Evolutionary conservation across 2,888 invertebrate species (phyloP).

Genomic region (Conus canariensis): DNA sequence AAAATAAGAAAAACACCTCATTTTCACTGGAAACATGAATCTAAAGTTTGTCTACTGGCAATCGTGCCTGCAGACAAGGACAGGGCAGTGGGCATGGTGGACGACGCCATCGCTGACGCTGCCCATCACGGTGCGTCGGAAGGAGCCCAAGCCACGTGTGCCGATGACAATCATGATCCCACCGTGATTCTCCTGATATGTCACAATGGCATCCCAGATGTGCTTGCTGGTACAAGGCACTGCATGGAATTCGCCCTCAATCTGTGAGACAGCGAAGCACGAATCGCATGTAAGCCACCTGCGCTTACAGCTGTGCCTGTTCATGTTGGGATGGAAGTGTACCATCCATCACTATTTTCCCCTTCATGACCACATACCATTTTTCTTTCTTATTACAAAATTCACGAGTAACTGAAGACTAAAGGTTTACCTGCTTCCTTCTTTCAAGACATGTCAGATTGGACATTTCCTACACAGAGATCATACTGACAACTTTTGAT

Average conservation of each 20-base stretch:
- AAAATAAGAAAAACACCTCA: background rate
- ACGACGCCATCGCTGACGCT: slow-evolving; percentile 52
- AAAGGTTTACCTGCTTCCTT: too few relatives aligned
- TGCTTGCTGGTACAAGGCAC: background rate
- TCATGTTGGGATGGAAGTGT: too few relatives aligned
- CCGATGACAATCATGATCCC: slow-evolving; percentile 52
- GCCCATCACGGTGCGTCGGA: slow-evolving; percentile 48
- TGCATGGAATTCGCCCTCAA: background rate
- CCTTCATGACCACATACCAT: too few relatives aligned
- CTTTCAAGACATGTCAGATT: too few relatives aligned
- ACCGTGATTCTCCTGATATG: slow-evolving; percentile 25
- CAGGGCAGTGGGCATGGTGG: slow-evolving; percentile 48
- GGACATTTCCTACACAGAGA: too few relatives aligned
- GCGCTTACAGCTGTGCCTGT: too few relatives aligned
- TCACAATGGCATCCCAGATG: background rate
- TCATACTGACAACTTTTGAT: too few relatives aligned
- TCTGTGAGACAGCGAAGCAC: background rate
- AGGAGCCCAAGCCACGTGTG: slow-evolving; percentile 42
- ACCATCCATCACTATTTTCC: too few relatives aligned
- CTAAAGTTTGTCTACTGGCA: background rate
- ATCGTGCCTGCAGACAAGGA: slow-evolving; percentile 47
- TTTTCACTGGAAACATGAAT: background rate
- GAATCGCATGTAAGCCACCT: too few relatives aligned
- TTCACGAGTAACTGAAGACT: too few relatives aligned
- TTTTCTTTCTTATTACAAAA: too few relatives aligned